phyloP scores from a whole-genome alignment of 2,797 vertebrate genomes.

The Silurus lanzhouensis region DNA sequence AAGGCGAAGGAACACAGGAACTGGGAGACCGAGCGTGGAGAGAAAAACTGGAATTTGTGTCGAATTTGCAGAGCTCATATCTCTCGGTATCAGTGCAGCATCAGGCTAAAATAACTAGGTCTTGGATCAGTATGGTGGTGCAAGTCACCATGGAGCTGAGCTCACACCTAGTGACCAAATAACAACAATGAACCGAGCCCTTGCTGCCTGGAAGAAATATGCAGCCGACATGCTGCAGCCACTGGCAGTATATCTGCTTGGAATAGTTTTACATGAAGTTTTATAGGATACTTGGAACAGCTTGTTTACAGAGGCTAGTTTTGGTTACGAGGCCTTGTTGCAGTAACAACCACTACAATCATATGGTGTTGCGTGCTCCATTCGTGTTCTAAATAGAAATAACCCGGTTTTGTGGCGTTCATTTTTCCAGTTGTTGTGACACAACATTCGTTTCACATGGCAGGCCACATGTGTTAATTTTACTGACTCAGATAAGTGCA shows the following conservation, averaged over 20 bases:
- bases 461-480: background rate
- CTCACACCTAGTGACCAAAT: constrained; percentile 61
- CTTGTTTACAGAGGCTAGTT: constrained; percentile 1
- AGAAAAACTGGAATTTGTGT: constrained; percentile 54
- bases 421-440: background rate
- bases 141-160: constrained; percentile 55
- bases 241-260: constrained; percentile 15
- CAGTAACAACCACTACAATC: background rate
- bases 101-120: constrained; percentile 55
- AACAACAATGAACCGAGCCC: constrained; percentile 49
- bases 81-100: constrained; percentile 19
- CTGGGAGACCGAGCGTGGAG: constrained; percentile 25
- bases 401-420: background rate
- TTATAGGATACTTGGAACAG: background rate
- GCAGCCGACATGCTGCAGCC: constrained; percentile 27
- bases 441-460: background rate
- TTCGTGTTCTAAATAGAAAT: background rate
- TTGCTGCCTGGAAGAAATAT: constrained; percentile 42
- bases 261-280: constrained; percentile 34
- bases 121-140: constrained; percentile 39
- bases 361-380: background rate
- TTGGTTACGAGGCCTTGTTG: constrained; percentile 14
- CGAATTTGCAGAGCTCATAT: constrained; percentile 47
- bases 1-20: constrained; percentile 45
- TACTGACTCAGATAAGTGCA: too few relatives aligned